Evolutionary conservation across 1,140 invertebrate genomes (phyloP).

Genomic region (Olivierus martensii): DNA sequence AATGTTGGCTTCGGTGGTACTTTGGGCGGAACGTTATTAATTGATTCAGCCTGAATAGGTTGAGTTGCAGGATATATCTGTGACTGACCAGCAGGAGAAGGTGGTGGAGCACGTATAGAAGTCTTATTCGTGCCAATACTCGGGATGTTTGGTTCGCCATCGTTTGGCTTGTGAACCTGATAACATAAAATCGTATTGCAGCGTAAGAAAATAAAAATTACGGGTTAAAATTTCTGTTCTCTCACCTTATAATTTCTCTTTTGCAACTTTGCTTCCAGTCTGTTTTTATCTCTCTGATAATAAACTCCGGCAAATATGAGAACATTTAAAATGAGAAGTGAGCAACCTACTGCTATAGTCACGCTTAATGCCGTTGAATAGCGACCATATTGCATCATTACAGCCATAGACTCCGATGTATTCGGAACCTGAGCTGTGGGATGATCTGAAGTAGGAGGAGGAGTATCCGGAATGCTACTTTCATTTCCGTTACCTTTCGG

Average conservation of each 20-base stretch:
- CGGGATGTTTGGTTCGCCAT: no score
- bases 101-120: no score
- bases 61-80: no score
- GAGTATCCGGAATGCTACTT: neutral
- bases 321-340: constrained; percentile 75
- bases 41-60: no score
- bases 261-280: constrained; percentile 57
- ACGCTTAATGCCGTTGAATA: constrained; percentile 82
- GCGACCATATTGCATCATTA: constrained; percentile 36
- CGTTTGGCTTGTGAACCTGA: no score
- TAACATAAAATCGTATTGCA: no score
- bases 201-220: no score
- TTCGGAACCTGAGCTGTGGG: neutral
- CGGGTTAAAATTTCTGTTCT: no score
- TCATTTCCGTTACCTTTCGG: neutral
- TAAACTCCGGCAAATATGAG: constrained; percentile 86
- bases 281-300: constrained; percentile 68
- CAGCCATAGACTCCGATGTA: constrained; percentile 8
- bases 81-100: no score
- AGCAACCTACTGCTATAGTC: constrained; percentile 81
- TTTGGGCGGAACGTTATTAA: no score
- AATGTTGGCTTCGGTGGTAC: no score
- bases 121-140: no score
- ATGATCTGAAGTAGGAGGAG: neutral
- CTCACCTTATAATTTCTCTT: constrained; percentile 44